Evolutionary conservation across 2,888 invertebrate genomes (phyloP), one percentile per base, ranked within the genome.

Genomic region (Protula sp.): DNA sequence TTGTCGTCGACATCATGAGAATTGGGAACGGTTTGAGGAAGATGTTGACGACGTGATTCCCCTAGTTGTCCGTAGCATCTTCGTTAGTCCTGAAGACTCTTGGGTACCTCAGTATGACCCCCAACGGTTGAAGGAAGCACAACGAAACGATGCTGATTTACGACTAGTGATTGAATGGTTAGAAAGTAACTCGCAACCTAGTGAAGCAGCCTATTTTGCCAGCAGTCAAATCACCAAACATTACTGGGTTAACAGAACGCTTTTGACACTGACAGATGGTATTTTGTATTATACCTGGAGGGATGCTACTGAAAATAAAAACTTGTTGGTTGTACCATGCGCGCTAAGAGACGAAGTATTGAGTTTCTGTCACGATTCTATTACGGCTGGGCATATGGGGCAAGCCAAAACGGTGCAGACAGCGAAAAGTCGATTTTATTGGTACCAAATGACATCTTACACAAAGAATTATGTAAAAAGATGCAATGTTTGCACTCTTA

Each of bases 281-380:
- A 22, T 54, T 19, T 30, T 54, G 4, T 54, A 56, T 27, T 62
- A 54, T 3, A 31, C n/a, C 26, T 60, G 59, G 62, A 3, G 47
- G 24, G 45, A 54, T 26, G 51, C 24, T 22, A 30, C 9, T 14
- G 5, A 22, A 38, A 19, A 19, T n/a, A 9, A 26, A 28, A 58
- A 19, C n/a, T 60, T 3, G 1, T 60, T 24, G 57, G 50, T 22
- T 58, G 59, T 30, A n/a, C n/a, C n/a, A n/a, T 27, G 22, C 3
- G 27, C 30, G 5, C 9, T 58, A 28, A 4, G 28, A 27, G 22
- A 55, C 22, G 29, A 47, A n/a, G 28, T 63, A 1, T 30, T 63
- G 19, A 14, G 29, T 5, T 24, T 24, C 9, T 57, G 48, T 26
- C 60, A 57, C 58, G 48, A 60, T 14, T 19, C 19, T 38, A 19